Percentiles rank a stretch among this genome's conserved stretches.
Evolutionary conservation across 1,140 invertebrate species (phyloP).

Genomic region (Zaprionus gabonicus): DNA sequence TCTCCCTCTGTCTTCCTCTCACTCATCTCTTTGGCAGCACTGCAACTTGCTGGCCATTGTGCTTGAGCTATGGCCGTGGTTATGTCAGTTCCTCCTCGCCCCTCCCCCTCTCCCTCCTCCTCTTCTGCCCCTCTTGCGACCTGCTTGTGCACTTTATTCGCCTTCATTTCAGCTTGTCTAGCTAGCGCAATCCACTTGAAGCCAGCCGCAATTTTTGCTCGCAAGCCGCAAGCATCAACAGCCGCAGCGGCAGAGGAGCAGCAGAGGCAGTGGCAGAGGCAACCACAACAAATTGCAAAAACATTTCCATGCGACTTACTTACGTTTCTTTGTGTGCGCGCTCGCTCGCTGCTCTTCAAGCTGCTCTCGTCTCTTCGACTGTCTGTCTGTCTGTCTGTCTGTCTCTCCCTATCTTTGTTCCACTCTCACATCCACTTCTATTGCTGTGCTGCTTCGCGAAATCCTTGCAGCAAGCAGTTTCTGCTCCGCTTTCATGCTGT

Average conservation of each 20-base stretch:
- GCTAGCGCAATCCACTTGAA: conserved; percentile 73
- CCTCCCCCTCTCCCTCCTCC: background rate
- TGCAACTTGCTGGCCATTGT: conserved; percentile 33
- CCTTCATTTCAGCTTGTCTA: conserved; percentile 70
- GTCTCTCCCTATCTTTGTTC: conserved; percentile 4
- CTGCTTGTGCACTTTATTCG: conserved; percentile 48
- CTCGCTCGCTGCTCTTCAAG: conserved; percentile 28
- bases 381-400: conserved; percentile 1
- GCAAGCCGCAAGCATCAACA: conserved; percentile 39
- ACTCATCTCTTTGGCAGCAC: conserved; percentile 6
- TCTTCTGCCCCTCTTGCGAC: conserved; percentile 12
- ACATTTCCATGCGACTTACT: conserved; percentile 78
- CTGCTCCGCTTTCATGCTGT: conserved; percentile 11
- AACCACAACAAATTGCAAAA: conserved; percentile 77
- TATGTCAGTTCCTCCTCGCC: conserved; percentile 30
- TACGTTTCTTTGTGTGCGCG: conserved; percentile 70
- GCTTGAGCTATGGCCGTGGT: conserved; percentile 28
- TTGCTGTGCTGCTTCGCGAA: background rate
- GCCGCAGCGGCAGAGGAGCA: background rate
- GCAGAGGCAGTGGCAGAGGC: background rate
- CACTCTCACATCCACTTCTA: background rate
- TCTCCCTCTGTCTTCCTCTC: background rate
- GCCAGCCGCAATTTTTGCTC: conserved; percentile 70
- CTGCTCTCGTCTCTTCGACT: conserved; percentile 7
- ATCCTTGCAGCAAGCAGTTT: conserved; percentile 14